A percentile compares a stretch with the other conserved stretches of the same genome.
Conservation (phyloP, 2,113 vertebrate genomes). For the Perca schrenkii region DNA sequence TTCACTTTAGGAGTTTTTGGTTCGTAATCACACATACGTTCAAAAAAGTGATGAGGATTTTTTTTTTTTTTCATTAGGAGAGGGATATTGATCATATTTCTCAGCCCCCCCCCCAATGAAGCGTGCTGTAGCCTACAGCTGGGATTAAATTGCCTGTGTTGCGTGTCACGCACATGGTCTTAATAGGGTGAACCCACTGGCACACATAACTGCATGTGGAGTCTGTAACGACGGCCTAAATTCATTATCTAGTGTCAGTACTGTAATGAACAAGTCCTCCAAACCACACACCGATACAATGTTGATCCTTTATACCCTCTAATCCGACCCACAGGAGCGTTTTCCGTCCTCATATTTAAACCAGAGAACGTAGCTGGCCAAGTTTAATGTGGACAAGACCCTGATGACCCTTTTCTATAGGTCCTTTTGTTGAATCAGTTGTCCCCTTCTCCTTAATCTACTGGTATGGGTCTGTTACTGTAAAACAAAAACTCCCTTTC, state of each 20-base stretch:
- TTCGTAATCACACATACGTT: not conserved
- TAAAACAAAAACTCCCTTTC: no score
- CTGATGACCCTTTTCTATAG: no score
- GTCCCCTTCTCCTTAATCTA: no score
- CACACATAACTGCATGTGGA: conserved; percentile 23
- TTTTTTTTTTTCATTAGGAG: not conserved
- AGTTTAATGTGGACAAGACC: no score
- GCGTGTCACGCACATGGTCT: conserved; percentile 45
- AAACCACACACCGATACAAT: no score
- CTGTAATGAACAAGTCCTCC: not conserved
- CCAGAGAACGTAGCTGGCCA: no score
- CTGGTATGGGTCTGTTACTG: no score
- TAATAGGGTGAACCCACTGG: conserved; percentile 47
- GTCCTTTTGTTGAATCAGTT: no score
- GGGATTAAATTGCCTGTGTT: conserved; percentile 37
- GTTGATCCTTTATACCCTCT: no score
- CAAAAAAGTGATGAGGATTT: no score
- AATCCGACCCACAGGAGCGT: no score
- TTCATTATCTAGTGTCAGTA: not conserved
- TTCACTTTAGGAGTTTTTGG: not conserved
- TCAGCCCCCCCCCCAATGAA: conserved; percentile 20
- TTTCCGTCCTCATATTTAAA: no score
- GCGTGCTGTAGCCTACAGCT: conserved; percentile 46
- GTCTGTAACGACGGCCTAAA: not conserved
- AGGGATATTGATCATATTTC: conserved; percentile 29